Conservation (phyloP, 2,113 vertebrate genomes). For the Embiotoca jacksoni region DNA sequence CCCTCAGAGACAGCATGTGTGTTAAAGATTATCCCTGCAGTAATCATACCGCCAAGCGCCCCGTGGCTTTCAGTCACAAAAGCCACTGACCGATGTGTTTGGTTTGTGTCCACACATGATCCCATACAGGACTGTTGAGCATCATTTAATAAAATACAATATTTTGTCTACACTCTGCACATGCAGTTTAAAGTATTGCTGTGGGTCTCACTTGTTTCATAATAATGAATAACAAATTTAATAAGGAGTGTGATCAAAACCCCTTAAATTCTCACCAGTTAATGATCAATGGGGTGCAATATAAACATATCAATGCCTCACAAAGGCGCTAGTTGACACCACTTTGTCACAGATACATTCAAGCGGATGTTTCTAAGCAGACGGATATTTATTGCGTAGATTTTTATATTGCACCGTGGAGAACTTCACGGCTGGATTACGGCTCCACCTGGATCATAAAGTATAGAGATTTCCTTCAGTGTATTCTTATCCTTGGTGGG, state of each 20-base stretch:
- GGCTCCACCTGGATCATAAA: constrained; percentile 66
- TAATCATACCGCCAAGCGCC: constrained; percentile 60
- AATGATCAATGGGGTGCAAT: constrained; percentile 35
- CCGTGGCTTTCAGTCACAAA: constrained; percentile 60
- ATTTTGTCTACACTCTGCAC: not conserved
- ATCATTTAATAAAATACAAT: constrained; percentile 23
- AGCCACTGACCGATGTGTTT: constrained; percentile 66
- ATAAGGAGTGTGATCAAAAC: constrained; percentile 9
- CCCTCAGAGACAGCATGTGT: constrained; percentile 80
- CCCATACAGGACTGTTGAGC: constrained; percentile 11
- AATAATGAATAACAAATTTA: constrained; percentile 6
- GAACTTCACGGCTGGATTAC: constrained; percentile 61
- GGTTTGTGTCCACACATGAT: constrained; percentile 53
- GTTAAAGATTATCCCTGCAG: constrained; percentile 77
- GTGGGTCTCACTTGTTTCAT: not conserved
- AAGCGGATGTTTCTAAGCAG: constrained; percentile 71
- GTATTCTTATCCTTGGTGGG: constrained; percentile 47
- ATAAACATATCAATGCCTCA: constrained; percentile 12
- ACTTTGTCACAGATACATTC: constrained; percentile 48
- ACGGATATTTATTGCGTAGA: constrained; percentile 64
- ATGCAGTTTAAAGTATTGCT: not conserved
- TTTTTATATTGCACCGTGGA: constrained; percentile 70
- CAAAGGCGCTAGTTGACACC: constrained; percentile 20
- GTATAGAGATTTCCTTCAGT: constrained; percentile 50
- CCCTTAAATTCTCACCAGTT: not conserved